phyloP scores from a whole-genome alignment of 2,113 vertebrate genomes.

The Heterocephalus glaber region DNA sequence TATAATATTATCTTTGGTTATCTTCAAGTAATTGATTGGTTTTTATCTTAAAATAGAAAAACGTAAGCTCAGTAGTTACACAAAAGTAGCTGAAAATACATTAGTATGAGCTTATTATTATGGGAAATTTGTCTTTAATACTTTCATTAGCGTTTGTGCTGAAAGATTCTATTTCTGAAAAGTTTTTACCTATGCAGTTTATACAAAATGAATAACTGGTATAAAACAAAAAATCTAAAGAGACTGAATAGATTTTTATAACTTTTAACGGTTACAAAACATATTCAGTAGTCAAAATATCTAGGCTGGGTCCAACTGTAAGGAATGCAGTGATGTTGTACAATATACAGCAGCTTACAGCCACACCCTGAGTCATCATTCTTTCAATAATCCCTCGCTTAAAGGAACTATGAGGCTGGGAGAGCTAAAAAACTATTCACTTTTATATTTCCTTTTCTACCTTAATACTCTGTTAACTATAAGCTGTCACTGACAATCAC shows the following conservation, averaged over 20 bases:
- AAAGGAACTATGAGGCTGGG: not conserved
- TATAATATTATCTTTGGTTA: not conserved
- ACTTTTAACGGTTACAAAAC: not conserved
- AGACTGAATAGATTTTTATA: not conserved
- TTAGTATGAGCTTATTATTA: not conserved
- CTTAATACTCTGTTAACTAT: not conserved
- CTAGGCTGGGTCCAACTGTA: not conserved
- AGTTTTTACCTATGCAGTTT: not conserved
- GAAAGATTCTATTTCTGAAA: not conserved
- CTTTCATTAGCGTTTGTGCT: not conserved
- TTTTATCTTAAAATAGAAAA: not conserved
- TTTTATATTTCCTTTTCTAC: not conserved
- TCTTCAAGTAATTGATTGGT: not conserved
- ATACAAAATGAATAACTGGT: not conserved
- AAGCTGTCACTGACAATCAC: not conserved
- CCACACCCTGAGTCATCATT: no score
- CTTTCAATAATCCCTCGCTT: fast-evolving
- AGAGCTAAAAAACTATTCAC: not conserved
- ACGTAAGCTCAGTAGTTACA: not conserved
- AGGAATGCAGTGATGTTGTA: not conserved
- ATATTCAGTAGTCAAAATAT: not conserved
- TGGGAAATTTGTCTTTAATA: not conserved
- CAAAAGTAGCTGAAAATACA: not conserved
- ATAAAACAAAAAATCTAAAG: not conserved
- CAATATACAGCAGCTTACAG: not conserved